Percentiles rank a stretch among this genome's conserved stretches.
phyloP scores from a whole-genome alignment of 2,797 vertebrate species.

The Neosilurus hyrtlii region DNA sequence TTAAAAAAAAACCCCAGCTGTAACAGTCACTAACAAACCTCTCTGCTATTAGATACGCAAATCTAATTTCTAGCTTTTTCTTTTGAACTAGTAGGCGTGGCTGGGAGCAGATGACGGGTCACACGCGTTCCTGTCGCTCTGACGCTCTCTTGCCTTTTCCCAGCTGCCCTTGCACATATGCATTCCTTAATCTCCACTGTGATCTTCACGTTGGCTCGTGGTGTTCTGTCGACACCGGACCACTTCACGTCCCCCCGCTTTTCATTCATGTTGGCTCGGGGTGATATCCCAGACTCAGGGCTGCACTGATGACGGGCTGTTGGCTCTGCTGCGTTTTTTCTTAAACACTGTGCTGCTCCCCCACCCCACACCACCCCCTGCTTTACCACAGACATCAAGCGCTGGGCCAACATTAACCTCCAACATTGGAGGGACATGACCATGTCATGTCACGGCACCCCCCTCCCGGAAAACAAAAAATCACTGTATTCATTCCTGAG shows the following conservation, averaged over 20 bases:
- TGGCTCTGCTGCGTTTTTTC: constrained; percentile 55
- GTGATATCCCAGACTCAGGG: constrained; percentile 54
- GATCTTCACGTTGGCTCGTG: constrained; percentile 76
- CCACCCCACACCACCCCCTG: not conserved
- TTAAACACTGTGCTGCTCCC: constrained; percentile 73
- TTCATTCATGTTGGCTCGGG: constrained; percentile 57
- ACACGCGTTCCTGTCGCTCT: constrained; percentile 67
- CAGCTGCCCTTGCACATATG: constrained; percentile 78
- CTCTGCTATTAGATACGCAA: constrained; percentile 55
- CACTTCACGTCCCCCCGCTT: constrained; percentile 8
- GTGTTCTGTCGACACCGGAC: constrained; percentile 69
- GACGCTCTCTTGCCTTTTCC: constrained; percentile 72
- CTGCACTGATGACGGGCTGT: constrained; percentile 50
- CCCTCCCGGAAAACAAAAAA: constrained; percentile 45
- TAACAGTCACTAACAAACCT: constrained; percentile 63
- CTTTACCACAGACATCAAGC: not conserved
- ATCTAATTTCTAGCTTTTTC: constrained; percentile 59
- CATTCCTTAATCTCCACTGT: constrained; percentile 90
- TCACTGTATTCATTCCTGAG: constrained; percentile 87
- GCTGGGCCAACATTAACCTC: constrained; percentile 64
- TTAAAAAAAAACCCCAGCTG: constrained; percentile 33
- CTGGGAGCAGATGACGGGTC: constrained; percentile 43
- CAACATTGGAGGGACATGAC: constrained; percentile 49
- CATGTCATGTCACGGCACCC: constrained; percentile 65
- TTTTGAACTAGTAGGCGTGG: constrained; percentile 52